phyloP scores from a whole-genome alignment of 2,888 invertebrate genomes.

The Subacronicta megacephala region DNA sequence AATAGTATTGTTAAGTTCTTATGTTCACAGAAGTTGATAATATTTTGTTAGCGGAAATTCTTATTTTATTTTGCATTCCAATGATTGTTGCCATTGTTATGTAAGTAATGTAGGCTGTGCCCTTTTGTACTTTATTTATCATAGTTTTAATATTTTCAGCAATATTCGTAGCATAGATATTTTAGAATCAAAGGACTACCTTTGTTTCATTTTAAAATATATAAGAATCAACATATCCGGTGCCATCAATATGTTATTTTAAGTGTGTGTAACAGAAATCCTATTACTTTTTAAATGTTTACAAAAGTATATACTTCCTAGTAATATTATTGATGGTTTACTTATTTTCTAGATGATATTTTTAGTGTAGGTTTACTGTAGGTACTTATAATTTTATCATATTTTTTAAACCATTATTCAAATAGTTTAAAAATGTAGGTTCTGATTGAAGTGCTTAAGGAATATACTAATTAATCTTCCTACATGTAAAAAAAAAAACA shows the following conservation, averaged over 20 bases:
- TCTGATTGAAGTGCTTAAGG: background rate
- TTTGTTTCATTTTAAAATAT: slow-evolving; percentile 42
- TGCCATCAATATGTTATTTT: slow-evolving; percentile 35
- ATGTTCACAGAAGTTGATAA: slow-evolving; percentile 3
- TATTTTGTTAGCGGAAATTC: slow-evolving; percentile 15
- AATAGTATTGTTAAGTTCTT: slow-evolving; percentile 30
- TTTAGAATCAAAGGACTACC: slow-evolving; percentile 44
- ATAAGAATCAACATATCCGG: slow-evolving; percentile 27
- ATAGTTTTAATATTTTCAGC: slow-evolving; percentile 26
- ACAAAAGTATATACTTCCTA: slow-evolving; percentile 12
- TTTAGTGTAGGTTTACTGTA: background rate
- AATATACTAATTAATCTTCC: no score
- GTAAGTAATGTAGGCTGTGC: slow-evolving; percentile 51
- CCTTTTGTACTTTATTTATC: slow-evolving; percentile 26
- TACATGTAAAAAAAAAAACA: no score
- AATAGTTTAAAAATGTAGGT: slow-evolving; percentile 44
- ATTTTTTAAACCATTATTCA: slow-evolving; percentile 17
- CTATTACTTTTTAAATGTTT: slow-evolving; percentile 26
- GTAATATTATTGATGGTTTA: slow-evolving; percentile 15
- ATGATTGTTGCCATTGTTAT: slow-evolving; percentile 36
- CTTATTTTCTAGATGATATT: slow-evolving; percentile 11
- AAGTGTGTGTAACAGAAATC: slow-evolving; percentile 5
- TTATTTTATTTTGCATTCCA: slow-evolving; percentile 50
- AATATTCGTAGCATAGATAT: slow-evolving; percentile 17
- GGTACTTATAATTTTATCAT: slow-evolving; percentile 20